Base-by-base conservation (phyloP, 2,113 vertebrate species). In the Oxygymnocypris stewartii region DNA sequence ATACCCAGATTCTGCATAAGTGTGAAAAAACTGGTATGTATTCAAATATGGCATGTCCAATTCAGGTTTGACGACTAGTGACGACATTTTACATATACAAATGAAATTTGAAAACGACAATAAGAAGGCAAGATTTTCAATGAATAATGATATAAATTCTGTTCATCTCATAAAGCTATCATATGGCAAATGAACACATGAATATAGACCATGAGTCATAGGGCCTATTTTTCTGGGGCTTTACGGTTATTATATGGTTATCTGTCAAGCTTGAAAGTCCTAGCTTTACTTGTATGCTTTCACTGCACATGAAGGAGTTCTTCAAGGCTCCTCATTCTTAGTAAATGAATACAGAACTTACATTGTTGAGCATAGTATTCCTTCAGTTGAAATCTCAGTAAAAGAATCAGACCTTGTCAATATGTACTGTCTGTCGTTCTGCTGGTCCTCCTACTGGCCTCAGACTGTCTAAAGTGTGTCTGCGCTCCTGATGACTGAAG, bases 391-490 rank as follows among this genome's bases (percentile, higher is more conserved):
- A 65, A 35, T 16, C 13, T 54, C 12, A 49, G 6, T 67, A 35
- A 14, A 20, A 51, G 8, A 77, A 31, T 61, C 92, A 78, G 6
- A 95, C 95, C 94, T 94, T 94, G 86, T 95, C 94, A 0, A 93
- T 51, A n/a, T 89, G 74, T 4, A 85, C 23, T 71, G 67, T 89
- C 89, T 92, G 49, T 93, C 92, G 73, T 76, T 76, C 89, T 85
- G 92, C 31, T 2, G 86, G 28, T 88, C 87, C 20, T 86, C 80
- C 74, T 85, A 90, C 88, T 54, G 93, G 93, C 88, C 93, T 93
- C 87, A 94, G 79, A 13, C 81, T 93, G 89, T 95, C 94, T 91
- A 95, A 86, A 35, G 95, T 95, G 92, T 95, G 94, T 89, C 95
- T 94, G 87, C 95, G 91, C 84, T 96, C 95, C 35, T 95, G 94